These are phyloP conservation scores for Eupsittula cactorum DNA, from an alignment of 2,113 vertebrate genomes.

Conservation along the genomic window DNA sequence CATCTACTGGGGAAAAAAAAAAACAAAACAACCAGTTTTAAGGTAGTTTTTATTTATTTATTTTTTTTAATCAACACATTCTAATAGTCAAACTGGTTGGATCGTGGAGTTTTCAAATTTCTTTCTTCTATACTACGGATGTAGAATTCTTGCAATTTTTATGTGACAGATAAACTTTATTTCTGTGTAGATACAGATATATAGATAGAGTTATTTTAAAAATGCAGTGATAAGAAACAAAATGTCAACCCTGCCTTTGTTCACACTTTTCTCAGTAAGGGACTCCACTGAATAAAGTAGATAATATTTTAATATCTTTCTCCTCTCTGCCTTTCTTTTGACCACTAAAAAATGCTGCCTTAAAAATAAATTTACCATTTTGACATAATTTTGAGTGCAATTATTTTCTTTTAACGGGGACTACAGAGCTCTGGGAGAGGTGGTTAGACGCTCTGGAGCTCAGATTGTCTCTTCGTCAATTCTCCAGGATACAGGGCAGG, in stretches of 20 bases:
- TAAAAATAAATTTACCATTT: neutral
- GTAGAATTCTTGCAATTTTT: neutral
- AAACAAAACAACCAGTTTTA: fast-evolving
- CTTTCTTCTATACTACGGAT: neutral
- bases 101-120: neutral
- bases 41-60: neutral
- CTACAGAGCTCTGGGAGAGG: too few relatives aligned
- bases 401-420: neutral
- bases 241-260: neutral
- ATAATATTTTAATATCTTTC: neutral
- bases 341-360: neutral
- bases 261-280: neutral
- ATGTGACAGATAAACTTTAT: neutral
- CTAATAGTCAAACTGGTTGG: neutral
- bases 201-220: neutral
- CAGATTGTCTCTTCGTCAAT: too few relatives aligned
- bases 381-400: neutral
- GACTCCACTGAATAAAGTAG: neutral
- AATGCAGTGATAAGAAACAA: neutral
- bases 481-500: too few relatives aligned
- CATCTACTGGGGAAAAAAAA: neutral
- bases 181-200: neutral
- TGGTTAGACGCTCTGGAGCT: too few relatives aligned
- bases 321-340: neutral
- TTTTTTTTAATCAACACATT: neutral